phyloP scores from a whole-genome alignment of 2,797 vertebrate genomes.

The Hypotaenidia philippensis region DNA sequence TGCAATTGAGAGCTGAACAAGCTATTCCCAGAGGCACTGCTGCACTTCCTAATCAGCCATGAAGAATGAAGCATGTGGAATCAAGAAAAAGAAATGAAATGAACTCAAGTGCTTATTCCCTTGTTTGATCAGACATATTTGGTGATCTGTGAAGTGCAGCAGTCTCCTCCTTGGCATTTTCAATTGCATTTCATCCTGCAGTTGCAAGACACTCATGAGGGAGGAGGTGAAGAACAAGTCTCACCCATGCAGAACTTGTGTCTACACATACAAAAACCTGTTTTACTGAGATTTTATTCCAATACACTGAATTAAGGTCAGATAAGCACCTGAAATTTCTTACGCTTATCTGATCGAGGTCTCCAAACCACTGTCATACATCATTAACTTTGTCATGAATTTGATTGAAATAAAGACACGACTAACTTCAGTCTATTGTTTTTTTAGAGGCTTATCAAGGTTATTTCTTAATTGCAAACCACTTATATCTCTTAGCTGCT shows the following conservation, averaged over 20 bases:
- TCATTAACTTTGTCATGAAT: neutral
- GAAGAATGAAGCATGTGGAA: neutral
- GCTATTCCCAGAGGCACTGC: neutral
- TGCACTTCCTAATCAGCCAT: neutral
- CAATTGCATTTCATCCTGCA: neutral
- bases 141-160: neutral
- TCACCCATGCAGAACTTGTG: neutral
- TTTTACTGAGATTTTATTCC: neutral
- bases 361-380: neutral
- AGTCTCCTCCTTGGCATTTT: neutral
- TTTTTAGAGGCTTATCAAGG: neutral
- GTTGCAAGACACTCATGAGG: neutral
- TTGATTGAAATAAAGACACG: neutral
- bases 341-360: neutral
- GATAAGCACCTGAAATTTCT: neutral
- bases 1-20: neutral
- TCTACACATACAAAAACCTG: neutral
- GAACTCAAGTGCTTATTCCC: neutral
- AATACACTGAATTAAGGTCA: neutral
- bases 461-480: neutral
- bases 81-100: neutral
- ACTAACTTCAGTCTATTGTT: neutral
- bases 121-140: neutral
- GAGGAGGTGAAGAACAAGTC: neutral
- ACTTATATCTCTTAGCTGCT: neutral